Base-by-base conservation (phyloP, 2,113 vertebrate genomes). In the Poecilia latipinna region DNA sequence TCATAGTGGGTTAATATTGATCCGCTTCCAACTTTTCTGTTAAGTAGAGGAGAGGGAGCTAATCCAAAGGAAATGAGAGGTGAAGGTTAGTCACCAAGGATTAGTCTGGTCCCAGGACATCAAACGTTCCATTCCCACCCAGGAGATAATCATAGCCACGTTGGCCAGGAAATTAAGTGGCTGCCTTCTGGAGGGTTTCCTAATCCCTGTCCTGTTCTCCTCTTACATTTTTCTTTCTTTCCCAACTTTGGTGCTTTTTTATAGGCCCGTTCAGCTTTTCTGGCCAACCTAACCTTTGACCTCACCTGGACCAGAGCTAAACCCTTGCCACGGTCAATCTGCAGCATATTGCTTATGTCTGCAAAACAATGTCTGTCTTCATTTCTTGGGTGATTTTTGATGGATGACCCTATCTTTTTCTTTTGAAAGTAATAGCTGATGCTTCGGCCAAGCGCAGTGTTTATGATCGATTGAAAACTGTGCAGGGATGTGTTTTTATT, bases 91-190 rank as follows among this genome's bases (percentile, higher is more conserved):
- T 90, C 90, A 83, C 91, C 80, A 73, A 57, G 90, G 92, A 93
- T 93, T 92, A 93, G 88, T 86, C 89, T 80, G 60, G 89, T 91
- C 89, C 89, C 91, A 82, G 80, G 87, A 91, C 92, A 84, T 93
- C 90, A 92, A 92, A 91, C 80, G 65, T 75, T 76, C 87, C 79
- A 68, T 92, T 87, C 89, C 90, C 88, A 90, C 91, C 88, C 87
- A 70, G 79, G 86, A 92, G 92, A 91, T 93, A 93, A 93, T 92
- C 89, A 88, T 88, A 89, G 86, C 86, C 89, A 91, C 84, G 83
- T 90, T 90, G 82, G 82, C 84, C 91, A 91, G 91, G 92, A 93
- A 93, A 93, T 93, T 86, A 92, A 91, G 88, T 86, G 82, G 75
- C 83, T 87, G 91, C 73, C 84, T 93, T 89, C 88, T 73, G 72